phyloP scores from a whole-genome alignment of 2,797 vertebrate species.

The Siniperca undulata region DNA sequence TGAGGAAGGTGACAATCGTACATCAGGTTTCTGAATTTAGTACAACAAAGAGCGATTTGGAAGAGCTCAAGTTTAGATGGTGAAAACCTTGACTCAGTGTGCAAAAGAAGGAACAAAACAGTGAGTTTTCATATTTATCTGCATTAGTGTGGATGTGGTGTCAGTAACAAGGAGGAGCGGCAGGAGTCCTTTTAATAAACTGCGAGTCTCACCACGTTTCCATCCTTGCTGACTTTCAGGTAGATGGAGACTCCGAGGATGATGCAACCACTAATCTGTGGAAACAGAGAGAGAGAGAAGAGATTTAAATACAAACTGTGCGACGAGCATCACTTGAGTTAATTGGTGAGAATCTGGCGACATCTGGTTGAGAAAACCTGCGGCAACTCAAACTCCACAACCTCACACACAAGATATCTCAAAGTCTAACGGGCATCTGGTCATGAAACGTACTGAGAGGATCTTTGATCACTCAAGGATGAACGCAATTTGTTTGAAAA shows the following conservation, averaged over 20 bases:
- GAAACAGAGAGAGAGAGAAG: background rate
- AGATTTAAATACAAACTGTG: background rate
- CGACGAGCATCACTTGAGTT: background rate
- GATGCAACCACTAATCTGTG: slow-evolving; percentile 77
- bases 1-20: background rate
- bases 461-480: background rate
- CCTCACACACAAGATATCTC: background rate
- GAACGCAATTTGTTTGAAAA: background rate
- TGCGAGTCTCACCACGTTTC: slow-evolving; percentile 53
- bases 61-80: background rate
- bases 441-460: background rate
- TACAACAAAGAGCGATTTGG: background rate
- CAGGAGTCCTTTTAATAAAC: background rate
- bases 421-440: background rate
- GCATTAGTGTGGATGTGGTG: no score
- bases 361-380: slow-evolving; percentile 23
- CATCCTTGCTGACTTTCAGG: slow-evolving; percentile 75
- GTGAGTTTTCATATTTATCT: background rate
- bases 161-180: no score
- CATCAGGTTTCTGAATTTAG: background rate
- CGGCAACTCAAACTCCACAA: background rate
- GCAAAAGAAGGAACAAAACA: no score
- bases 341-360: background rate
- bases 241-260: slow-evolving; percentile 81
- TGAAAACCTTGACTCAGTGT: background rate